Percentiles rank a stretch among this genome's conserved stretches.
These are phyloP conservation scores for Atherinosoma microstoma DNA, from an alignment of 2,797 vertebrate genomes.

Conservation along the genomic window DNA sequence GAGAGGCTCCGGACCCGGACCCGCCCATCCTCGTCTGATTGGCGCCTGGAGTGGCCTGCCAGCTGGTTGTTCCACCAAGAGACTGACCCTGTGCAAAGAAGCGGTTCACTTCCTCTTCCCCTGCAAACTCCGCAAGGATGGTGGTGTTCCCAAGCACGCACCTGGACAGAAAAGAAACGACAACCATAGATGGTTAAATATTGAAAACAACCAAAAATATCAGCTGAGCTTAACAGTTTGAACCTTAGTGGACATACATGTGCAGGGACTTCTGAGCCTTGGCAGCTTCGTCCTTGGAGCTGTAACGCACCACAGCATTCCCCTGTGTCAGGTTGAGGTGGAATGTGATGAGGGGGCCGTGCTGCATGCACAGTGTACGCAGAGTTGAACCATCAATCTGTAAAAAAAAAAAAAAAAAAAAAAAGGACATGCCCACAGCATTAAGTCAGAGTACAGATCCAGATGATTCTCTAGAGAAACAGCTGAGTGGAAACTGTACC, in stretches of 20 bases:
- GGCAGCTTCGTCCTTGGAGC: slow-evolving; percentile 97
- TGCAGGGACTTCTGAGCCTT: slow-evolving; percentile 99
- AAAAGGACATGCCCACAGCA: not conserved
- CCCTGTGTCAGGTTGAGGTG: slow-evolving; percentile 99
- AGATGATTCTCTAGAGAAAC: not conserved
- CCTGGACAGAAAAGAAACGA: slow-evolving; percentile 76
- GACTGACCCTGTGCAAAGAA: slow-evolving; percentile 99
- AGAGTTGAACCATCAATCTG: slow-evolving; percentile 98
- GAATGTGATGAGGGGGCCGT: slow-evolving; percentile 98
- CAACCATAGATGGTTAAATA: not conserved
- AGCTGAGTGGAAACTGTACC: slow-evolving; percentile 71
- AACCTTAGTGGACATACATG: slow-evolving; percentile 84
- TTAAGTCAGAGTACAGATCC: not conserved
- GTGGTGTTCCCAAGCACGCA: slow-evolving; percentile 99
- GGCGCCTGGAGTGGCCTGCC: slow-evolving; percentile 92
- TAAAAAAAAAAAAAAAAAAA: not conserved
- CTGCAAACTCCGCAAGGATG: slow-evolving; percentile 97
- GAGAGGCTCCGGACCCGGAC: slow-evolving; percentile 87
- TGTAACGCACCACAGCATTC: slow-evolving; percentile 97
- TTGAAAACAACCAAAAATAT: not conserved
- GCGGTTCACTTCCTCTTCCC: slow-evolving; percentile 98
- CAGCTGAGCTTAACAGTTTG: not conserved
- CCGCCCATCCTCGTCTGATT: slow-evolving; percentile 92
- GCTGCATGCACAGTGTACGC: slow-evolving; percentile 97
- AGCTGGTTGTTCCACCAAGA: slow-evolving; percentile 91